Evolutionary conservation across 2,113 vertebrate species (phyloP), one percentile per base, ranked within the genome.

Genomic region (Nestor notabilis): DNA sequence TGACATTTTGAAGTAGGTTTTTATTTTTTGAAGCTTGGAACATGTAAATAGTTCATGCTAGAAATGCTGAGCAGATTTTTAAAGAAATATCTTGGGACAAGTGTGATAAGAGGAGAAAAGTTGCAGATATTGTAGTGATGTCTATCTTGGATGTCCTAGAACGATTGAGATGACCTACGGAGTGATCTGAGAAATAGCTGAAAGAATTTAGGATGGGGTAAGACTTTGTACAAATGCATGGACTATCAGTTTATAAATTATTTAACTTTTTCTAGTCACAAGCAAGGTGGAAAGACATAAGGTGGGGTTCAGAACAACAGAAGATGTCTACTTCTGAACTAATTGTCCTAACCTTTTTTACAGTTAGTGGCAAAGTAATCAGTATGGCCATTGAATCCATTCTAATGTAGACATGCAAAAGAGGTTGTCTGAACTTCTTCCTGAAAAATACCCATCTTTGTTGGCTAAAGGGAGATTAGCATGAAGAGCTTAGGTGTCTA

Each of bases 101-200:
- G 8, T 33, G 6, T 1, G 5, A 13, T 61, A 88, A 72, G 10
- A 28, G 12, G 84, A 82, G 39, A 85, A 86, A 78, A 92, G 56
- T 13, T 27, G 3, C 17, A 70, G 1, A 2, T 87, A 58, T 81
- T 4, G 0, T 65, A 0, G 0, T 46, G 8, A 63, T 56, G 12
- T 39, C 28, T 93, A 3, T 53, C 7, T 72, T 81, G 31, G 12
- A 33, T 89, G 44, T 47, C 44, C 21, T 52, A 31, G 11, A 23
- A 69, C 65, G 29, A 64, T 10, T 52, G 53, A 64, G 13, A 19
- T 69, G 27, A 44, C 10, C 10, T 71, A 33, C 2, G 10, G 37
- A 86, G 9, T 72, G 28, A 63, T 68, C 10, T 66, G 28, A 74
- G 20, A 95, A 84, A 50, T 0, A 55, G 12, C 28, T 61, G 20